A percentile compares a stretch with the other conserved stretches of the same genome.
phyloP scores from a whole-genome alignment of 2,797 vertebrate genomes.

The Lepus oiostolus region DNA sequence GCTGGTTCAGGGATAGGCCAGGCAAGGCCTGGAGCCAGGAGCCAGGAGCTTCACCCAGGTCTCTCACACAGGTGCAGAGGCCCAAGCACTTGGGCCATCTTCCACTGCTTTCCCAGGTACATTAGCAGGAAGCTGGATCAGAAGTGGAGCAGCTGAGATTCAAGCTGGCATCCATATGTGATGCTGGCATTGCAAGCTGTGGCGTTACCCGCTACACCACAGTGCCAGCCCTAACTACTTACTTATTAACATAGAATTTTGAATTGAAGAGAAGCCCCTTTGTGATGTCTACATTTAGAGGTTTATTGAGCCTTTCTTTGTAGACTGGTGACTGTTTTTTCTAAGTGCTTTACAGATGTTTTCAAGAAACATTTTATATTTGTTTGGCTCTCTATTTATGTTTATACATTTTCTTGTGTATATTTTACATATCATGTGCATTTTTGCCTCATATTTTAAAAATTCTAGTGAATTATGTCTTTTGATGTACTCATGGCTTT shows the following conservation, averaged over 20 bases:
- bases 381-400: not conserved
- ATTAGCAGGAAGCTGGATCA: too few species aligned
- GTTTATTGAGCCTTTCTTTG: not conserved
- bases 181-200: too few species aligned
- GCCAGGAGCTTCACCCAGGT: too few species aligned
- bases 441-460: not conserved
- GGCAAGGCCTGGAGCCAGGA: too few species aligned
- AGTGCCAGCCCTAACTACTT: too few species aligned
- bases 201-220: too few species aligned
- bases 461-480: not conserved
- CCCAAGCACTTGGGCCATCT: too few species aligned
- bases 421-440: not conserved
- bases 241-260: slow-evolving; percentile 11
- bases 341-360: not conserved
- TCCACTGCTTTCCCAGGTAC: too few species aligned
- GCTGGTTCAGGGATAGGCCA: too few species aligned
- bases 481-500: not conserved
- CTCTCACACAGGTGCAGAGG: too few species aligned
- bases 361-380: slow-evolving; percentile 5
- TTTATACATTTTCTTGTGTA: not conserved
- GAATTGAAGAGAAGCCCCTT: not conserved
- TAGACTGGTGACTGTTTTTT: not conserved
- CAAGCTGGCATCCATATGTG: too few species aligned
- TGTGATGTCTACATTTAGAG: not conserved
- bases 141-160: too few species aligned